Conservation (phyloP, 2,113 vertebrate species). For the Mormyrus iriodes region DNA sequence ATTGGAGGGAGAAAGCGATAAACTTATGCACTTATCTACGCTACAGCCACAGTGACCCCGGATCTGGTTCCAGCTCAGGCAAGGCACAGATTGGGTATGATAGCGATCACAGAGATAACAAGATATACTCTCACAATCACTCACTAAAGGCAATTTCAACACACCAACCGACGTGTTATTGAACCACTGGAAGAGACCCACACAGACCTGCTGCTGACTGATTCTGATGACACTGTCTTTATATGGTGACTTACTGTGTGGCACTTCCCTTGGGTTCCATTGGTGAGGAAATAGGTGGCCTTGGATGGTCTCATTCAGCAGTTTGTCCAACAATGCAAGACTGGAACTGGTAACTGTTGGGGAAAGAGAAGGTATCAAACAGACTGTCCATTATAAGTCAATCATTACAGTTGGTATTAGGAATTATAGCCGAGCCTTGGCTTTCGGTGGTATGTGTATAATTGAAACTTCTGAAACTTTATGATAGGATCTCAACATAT, state of each 20-base stretch:
- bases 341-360: conserved; percentile 49
- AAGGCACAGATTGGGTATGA: neutral
- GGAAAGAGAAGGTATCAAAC: conserved; percentile 18
- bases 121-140: neutral
- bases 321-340: conserved; percentile 42
- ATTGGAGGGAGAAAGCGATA: neutral
- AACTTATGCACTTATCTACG: neutral
- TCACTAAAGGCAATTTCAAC: neutral
- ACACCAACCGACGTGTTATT: neutral
- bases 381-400: neutral
- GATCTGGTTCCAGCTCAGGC: neutral
- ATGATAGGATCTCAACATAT: neutral
- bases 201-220: neutral
- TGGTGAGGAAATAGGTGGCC: conserved; percentile 33
- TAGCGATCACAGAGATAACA: neutral
- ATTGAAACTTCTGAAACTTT: neutral
- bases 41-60: neutral
- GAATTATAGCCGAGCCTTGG: neutral
- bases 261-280: conserved; percentile 37
- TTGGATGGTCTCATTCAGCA: conserved; percentile 41
- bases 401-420: neutral
- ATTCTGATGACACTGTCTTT: neutral
- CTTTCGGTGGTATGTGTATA: neutral
- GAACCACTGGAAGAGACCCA: neutral
- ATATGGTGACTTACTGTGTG: conserved; percentile 44